Percentiles rank a stretch among this genome's conserved stretches.
Evolutionary conservation across 2,797 vertebrate species (phyloP).

Genomic region (Sorex maritimensis): DNA sequence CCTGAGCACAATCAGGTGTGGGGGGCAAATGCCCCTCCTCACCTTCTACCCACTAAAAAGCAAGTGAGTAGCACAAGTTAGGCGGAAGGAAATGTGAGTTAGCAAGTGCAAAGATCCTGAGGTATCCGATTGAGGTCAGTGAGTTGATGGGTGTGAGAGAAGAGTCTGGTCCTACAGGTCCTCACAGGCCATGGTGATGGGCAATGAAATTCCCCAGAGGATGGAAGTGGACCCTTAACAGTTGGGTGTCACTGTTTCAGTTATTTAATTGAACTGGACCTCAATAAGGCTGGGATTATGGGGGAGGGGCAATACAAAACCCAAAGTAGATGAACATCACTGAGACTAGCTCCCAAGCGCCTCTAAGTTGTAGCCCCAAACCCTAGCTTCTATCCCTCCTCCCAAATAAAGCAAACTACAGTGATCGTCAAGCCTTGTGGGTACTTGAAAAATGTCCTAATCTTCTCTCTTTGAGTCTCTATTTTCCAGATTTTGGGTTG

Average conservation of each 20-base stretch:
- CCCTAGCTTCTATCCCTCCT: too few species aligned
- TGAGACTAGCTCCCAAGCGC: too few species aligned
- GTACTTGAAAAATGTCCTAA: not conserved
- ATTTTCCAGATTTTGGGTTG: slow-evolving; percentile 5
- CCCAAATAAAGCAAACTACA: not conserved
- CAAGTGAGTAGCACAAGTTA: not conserved
- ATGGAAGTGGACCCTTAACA: not conserved
- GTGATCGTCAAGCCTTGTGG: not conserved
- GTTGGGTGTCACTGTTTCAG: not conserved
- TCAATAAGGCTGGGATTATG: not conserved
- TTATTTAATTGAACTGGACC: not conserved
- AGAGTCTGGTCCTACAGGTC: not conserved
- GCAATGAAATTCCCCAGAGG: not conserved
- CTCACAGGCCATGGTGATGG: not conserved
- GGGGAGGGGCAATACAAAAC: too few species aligned
- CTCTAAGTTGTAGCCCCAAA: too few species aligned
- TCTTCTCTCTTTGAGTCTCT: not conserved
- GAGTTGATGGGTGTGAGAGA: not conserved
- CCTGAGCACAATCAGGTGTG: too few species aligned
- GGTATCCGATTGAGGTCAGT: not conserved
- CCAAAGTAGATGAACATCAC: too few species aligned
- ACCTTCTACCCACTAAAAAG: too few species aligned
- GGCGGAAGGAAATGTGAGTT: not conserved
- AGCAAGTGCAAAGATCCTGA: not conserved
- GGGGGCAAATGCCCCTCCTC: too few species aligned